Conservation (phyloP, 2,113 vertebrate species). For the Egretta garzetta region DNA sequence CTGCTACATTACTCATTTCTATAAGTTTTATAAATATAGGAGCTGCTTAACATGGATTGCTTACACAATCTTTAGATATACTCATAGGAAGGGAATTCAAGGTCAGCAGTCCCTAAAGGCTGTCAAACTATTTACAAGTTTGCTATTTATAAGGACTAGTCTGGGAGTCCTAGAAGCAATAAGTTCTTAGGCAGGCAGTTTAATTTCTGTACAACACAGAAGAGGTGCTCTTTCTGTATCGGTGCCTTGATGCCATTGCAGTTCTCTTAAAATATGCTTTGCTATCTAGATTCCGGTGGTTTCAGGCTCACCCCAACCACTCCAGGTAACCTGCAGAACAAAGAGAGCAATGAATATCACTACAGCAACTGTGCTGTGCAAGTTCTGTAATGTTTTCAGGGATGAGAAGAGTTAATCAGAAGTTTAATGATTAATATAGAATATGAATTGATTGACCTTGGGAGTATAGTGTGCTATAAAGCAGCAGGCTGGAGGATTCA, state of each 20-base stretch:
- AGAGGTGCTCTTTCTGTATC: neutral
- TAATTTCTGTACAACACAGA: slow-evolving; percentile 34
- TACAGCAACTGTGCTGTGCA: neutral
- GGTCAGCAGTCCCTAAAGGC: slow-evolving; percentile 63
- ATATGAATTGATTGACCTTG: slow-evolving; percentile 41
- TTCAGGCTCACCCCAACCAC: neutral
- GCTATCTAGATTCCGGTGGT: neutral
- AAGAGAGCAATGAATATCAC: neutral
- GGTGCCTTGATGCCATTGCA: neutral
- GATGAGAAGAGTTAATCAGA: slow-evolving; percentile 22
- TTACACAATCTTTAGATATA: slow-evolving; percentile 38
- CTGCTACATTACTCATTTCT: slow-evolving; percentile 54
- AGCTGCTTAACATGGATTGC: slow-evolving; percentile 37
- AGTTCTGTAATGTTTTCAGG: neutral
- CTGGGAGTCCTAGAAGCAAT: slow-evolving; percentile 60
- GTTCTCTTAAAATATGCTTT: slow-evolving; percentile 16
- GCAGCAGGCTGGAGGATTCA: neutral
- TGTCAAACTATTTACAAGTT: slow-evolving; percentile 70
- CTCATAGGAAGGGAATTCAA: slow-evolving; percentile 60
- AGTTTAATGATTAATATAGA: slow-evolving; percentile 32
- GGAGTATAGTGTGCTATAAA: neutral
- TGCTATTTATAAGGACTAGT: slow-evolving; percentile 73
- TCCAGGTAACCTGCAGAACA: neutral
- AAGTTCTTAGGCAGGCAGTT: slow-evolving; percentile 56
- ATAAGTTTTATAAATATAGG: slow-evolving; percentile 63